Base-by-base conservation (phyloP, 1,140 invertebrate genomes). In the Eumeta japonica region DNA sequence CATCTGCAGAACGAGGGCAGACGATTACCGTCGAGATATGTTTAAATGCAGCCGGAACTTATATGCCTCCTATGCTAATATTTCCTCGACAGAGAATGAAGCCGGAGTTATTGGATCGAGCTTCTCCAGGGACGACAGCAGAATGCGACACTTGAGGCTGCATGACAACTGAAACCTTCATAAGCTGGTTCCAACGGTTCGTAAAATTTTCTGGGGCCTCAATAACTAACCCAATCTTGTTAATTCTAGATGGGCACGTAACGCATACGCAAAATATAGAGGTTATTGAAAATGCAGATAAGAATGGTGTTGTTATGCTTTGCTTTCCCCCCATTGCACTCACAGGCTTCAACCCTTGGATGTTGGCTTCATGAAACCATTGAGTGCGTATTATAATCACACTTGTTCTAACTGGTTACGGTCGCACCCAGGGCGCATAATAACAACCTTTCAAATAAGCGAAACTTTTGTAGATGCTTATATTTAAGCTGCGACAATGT, bases 321-420 rank as follows among this genome's bases (percentile, higher is more conserved):
- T 53, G 48, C 28, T 54, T 59, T 39, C 58, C 62, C 3, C 58
- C 5, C 61, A 72, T 37, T 67, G 62, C 24, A 67, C 55, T 2
- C 63, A 71, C 39, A 46, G 41, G 27, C 17, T 66, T n/a, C n/a
- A n/a, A n/a, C n/a, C n/a, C n/a, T n/a, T n/a, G n/a, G n/a, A n/a
- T n/a, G n/a, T n/a, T n/a, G 39, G 37, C 10, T 57, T 72, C 39
- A 66, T 68, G 50, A 56, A 49, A 30, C 60, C 67, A 31, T 41
- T 74, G 3, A 65, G 46, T 36, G 36, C 42, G 15, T 65, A 62
- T 43, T 61, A 65, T 42, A 41, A 47, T 28, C 38, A 50, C 37
- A 55, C 45, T 34, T 9, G 13, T 33, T 16, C 38, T 2, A 37
- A 13, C 7, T 58, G 49, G 46, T 48, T 58, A 12, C 41, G 52